A percentile compares a stretch with the other conserved stretches of the same genome.
These are phyloP conservation scores for Puntigrus tetrazona DNA, from an alignment of 2,113 vertebrate genomes.

Conservation along the genomic window DNA sequence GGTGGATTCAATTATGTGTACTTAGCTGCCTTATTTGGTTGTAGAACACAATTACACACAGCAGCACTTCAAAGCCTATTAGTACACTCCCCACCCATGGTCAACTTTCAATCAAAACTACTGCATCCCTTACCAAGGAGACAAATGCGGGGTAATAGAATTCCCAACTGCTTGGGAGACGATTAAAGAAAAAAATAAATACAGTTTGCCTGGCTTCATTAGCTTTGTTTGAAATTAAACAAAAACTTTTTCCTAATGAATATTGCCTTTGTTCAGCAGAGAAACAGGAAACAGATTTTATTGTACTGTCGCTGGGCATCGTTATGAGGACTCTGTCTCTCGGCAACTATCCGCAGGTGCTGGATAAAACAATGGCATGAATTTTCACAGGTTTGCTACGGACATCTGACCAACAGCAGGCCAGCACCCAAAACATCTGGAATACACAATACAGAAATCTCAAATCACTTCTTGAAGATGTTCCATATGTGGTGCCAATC, in stretches of 20 bases:
- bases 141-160: slow-evolving; percentile 34
- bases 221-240: not conserved
- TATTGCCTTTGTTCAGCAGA: not conserved
- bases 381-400: slow-evolving; percentile 6
- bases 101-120: slow-evolving; percentile 42
- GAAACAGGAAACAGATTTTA: slow-evolving; percentile 9
- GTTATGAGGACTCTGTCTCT: not conserved
- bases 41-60: slow-evolving; percentile 51
- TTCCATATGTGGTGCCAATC: slow-evolving; percentile 11
- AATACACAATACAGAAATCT: slow-evolving; percentile 33
- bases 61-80: slow-evolving; percentile 41
- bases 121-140: not conserved
- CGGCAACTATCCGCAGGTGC: slow-evolving; percentile 38
- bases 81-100: slow-evolving; percentile 38
- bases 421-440: slow-evolving; percentile 27
- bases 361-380: slow-evolving; percentile 33
- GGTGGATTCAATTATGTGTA: slow-evolving; percentile 55
- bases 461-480: slow-evolving; percentile 26
- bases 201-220: not conserved
- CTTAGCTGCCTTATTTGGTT: slow-evolving; percentile 52
- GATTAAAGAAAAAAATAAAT: not conserved
- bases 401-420: slow-evolving; percentile 35
- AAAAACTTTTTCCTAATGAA: not conserved
- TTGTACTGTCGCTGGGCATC: not conserved
- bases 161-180: slow-evolving; percentile 14